phyloP scores from a whole-genome alignment of 2,113 vertebrate species.

The Panthera tigris region DNA sequence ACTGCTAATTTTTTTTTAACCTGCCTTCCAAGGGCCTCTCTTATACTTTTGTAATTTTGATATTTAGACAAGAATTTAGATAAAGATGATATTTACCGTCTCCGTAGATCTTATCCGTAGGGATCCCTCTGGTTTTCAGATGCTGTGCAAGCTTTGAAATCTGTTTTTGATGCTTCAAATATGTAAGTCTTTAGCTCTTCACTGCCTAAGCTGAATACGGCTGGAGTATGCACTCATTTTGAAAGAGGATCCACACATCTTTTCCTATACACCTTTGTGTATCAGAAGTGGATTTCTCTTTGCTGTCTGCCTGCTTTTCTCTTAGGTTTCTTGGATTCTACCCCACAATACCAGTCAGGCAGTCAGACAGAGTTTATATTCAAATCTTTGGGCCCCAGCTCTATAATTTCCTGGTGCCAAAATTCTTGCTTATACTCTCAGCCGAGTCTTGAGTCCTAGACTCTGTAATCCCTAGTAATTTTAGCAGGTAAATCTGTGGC shows the following conservation, averaged over 20 bases:
- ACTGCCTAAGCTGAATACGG: not conserved
- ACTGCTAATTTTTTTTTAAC: not conserved
- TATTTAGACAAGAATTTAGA: not conserved
- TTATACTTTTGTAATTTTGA: not conserved
- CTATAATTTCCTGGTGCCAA: not conserved
- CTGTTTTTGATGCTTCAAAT: not conserved
- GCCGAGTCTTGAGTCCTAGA: not conserved
- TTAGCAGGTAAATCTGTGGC: not conserved
- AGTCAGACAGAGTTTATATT: not conserved
- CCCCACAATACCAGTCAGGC: not conserved
- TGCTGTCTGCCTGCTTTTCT: not conserved
- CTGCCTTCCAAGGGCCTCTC: not conserved
- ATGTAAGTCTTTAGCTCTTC: not conserved
- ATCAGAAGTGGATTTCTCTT: not conserved
- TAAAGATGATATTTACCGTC: not conserved
- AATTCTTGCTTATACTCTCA: not conserved
- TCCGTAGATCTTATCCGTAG: not conserved
- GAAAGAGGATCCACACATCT: not conserved
- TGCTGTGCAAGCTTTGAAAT: not conserved
- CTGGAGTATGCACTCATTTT: not conserved
- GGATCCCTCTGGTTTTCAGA: not conserved
- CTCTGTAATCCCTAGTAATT: not conserved
- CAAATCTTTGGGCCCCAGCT: not conserved
- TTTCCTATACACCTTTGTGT: not conserved
- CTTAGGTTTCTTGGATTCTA: not conserved